These are phyloP conservation scores for Andricus quercusramuli DNA, from an alignment of 2,888 invertebrate genomes.

Conservation along the genomic window DNA sequence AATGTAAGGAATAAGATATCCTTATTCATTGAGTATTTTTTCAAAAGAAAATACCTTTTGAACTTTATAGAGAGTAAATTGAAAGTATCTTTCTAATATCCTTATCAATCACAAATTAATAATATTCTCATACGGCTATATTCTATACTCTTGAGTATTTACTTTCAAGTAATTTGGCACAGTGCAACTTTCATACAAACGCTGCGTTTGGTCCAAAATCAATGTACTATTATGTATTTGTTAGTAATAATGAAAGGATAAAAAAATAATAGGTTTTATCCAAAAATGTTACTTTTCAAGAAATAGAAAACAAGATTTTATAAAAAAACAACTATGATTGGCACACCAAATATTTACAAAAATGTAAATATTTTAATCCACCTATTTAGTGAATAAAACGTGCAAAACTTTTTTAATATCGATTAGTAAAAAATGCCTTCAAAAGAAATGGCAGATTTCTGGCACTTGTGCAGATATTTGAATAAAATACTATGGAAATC, in stretches of 20 bases:
- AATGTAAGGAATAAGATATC: not conserved
- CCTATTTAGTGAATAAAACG: not conserved
- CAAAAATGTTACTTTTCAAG: not conserved
- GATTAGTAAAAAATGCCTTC: not conserved
- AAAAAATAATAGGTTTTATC: not conserved
- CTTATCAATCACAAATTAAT: not conserved
- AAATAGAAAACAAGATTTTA: not conserved
- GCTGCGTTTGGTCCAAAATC: constrained; percentile 5
- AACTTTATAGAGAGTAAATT: not conserved
- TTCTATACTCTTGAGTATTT: constrained; percentile 11
- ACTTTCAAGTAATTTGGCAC: constrained; percentile 18
- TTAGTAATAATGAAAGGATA: not conserved
- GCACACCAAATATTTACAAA: not conserved
- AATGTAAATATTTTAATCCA: not conserved
- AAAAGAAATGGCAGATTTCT: not conserved
- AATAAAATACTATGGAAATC: constrained; percentile 13
- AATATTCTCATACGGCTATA: not conserved
- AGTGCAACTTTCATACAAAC: not conserved
- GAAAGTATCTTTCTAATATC: not conserved
- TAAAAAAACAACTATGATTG: not conserved
- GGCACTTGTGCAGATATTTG: constrained; percentile 20
- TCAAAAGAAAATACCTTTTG: not conserved
- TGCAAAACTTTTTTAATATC: not conserved
- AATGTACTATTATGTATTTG: not conserved
- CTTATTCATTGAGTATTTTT: not conserved